Conservation (phyloP, 2,113 vertebrate species). For the Brevimyrus niger region DNA sequence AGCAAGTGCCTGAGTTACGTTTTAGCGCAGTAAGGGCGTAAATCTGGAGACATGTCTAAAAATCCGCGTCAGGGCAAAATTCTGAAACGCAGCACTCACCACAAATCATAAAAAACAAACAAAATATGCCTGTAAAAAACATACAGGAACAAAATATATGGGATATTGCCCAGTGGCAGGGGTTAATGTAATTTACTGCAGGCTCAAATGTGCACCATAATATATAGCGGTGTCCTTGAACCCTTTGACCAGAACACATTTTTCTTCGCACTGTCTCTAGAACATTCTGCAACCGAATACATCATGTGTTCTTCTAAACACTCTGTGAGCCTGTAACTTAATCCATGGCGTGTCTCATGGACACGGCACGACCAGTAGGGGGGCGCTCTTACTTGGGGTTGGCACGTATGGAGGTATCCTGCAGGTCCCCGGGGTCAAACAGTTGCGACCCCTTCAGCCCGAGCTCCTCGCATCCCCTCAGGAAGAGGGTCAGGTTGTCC, state of each 20-base stretch:
- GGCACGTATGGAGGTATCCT: constrained; percentile 80
- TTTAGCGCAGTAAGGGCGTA: neutral
- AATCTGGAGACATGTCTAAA: neutral
- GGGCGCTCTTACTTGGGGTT: constrained; percentile 72
- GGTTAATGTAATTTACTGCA: neutral
- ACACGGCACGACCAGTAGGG: neutral
- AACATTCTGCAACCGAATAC: neutral
- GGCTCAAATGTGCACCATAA: neutral
- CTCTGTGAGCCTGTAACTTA: neutral
- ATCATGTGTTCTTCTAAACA: constrained; percentile 1
- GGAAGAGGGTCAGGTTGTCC: constrained; percentile 93
- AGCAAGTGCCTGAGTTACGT: neutral
- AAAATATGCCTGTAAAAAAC: neutral
- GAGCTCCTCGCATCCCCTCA: constrained; percentile 89
- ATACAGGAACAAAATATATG: neutral
- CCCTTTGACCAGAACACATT: neutral
- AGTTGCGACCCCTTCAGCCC: constrained; percentile 92
- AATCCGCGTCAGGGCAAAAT: neutral
- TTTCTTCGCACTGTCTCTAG: neutral
- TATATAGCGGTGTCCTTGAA: neutral
- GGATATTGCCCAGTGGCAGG: neutral
- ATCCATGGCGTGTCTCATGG: neutral
- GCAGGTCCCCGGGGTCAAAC: constrained; percentile 94
- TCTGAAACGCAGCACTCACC: neutral
- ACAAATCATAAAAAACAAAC: neutral